Percentiles rank a stretch among this genome's conserved stretches.
phyloP scores from a whole-genome alignment of 2,888 invertebrate genomes.

The Neocrepidodera transversa region DNA sequence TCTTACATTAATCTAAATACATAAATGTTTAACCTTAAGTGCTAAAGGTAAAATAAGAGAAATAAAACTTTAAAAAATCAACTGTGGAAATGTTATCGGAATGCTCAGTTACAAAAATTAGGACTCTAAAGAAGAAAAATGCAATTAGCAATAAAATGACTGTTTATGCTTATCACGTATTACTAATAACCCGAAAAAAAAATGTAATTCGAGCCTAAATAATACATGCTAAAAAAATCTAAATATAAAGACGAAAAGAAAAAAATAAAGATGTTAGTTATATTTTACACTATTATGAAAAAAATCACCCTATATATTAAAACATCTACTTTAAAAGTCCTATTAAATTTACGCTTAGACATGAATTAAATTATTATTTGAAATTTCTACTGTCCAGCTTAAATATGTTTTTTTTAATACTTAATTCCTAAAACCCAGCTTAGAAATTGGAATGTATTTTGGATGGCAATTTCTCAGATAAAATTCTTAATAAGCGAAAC shows the following conservation, averaged over 20 bases:
- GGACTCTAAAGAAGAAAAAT: neutral
- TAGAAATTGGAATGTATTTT: neutral
- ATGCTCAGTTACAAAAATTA: neutral
- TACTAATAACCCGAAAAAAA: no score
- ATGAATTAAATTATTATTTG: neutral
- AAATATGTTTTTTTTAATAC: neutral
- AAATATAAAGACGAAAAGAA: neutral
- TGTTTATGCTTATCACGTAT: no score
- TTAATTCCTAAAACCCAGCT: neutral
- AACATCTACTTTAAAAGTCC: neutral
- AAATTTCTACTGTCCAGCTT: neutral
- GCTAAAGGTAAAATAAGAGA: neutral
- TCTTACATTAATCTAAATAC: constrained; percentile 3
- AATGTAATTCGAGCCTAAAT: no score
- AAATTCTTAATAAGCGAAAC: constrained; percentile 56
- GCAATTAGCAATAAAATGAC: neutral
- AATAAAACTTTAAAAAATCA: neutral
- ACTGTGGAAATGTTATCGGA: neutral
- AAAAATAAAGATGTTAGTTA: no score
- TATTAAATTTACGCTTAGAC: neutral
- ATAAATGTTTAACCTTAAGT: neutral
- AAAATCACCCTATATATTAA: neutral
- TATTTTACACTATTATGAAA: no score
- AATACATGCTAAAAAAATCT: no score
- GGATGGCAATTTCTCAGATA: neutral